These are phyloP conservation scores for Psettodes erumei DNA, from an alignment of 2,113 vertebrate genomes.

Conservation along the genomic window DNA sequence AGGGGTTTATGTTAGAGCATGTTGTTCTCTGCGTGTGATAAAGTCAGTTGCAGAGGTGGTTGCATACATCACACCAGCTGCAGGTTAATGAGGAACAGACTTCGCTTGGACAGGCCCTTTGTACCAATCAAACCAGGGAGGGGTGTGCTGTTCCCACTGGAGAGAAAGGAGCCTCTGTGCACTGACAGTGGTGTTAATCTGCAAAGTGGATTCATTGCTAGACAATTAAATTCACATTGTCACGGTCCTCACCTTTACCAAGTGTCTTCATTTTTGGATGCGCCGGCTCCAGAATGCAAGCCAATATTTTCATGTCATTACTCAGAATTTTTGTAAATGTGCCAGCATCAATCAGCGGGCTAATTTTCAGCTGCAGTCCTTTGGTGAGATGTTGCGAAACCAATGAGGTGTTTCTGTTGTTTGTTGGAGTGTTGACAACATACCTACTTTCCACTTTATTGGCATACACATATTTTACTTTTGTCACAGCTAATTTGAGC, in stretches of 20 bases:
- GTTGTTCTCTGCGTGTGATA: conserved; percentile 3
- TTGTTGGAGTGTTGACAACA: conserved; percentile 21
- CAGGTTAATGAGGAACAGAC: conserved; percentile 48
- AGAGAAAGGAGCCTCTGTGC: not conserved
- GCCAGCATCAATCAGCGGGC: not conserved
- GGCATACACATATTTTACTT: not conserved
- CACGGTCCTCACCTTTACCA: not conserved
- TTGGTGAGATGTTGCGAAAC: not conserved
- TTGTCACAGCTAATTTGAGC: conserved; percentile 12
- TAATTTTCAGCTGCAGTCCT: not conserved
- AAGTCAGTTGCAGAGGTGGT: not conserved
- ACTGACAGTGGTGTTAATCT: not conserved
- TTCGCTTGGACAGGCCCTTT: conserved; percentile 18
- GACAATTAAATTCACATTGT: not conserved
- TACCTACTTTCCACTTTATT: conserved; percentile 5
- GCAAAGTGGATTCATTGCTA: not conserved
- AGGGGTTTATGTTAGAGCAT: conserved; percentile 7
- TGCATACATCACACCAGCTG: conserved; percentile 18
- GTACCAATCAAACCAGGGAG: conserved; percentile 29
- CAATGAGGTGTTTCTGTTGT: not conserved
- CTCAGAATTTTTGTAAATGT: not conserved
- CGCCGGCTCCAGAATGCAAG: not conserved
- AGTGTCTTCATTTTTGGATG: not conserved
- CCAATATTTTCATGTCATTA: not conserved
- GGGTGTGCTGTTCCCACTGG: conserved; percentile 13